A percentile compares a stretch with the other conserved stretches of the same genome.
These are phyloP conservation scores for Potamilus streckersoni DNA, from an alignment of 1,140 invertebrate species.

Conservation along the genomic window DNA sequence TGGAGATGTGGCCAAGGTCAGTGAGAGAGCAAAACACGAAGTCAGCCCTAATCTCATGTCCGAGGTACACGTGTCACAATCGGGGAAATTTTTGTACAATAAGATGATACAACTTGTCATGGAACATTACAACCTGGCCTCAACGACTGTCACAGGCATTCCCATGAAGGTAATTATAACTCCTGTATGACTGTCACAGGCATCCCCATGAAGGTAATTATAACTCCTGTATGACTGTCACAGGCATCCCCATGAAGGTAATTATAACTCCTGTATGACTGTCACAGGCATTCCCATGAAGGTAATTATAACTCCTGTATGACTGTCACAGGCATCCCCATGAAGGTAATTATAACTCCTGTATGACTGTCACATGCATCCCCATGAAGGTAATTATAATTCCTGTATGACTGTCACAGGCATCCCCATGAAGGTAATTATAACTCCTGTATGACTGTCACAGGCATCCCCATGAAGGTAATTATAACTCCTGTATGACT, in stretches of 20 bases:
- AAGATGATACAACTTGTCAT: conserved; percentile 68
- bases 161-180: conserved; percentile 86
- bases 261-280: too few relatives aligned
- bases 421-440: conserved; percentile 8
- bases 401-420: conserved; percentile 78
- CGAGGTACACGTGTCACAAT: conserved; percentile 79
- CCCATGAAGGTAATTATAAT: conserved; percentile 84
- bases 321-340: too few relatives aligned
- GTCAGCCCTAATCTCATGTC: conserved; percentile 37
- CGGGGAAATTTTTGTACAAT: conserved; percentile 70
- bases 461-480: conserved; percentile 97
- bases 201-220: conserved; percentile 6
- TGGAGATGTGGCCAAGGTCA: conserved; percentile 80
- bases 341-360: conserved; percentile 66
- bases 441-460: conserved; percentile 86
- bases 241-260: conserved; percentile 54
- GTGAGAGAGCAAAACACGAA: conserved; percentile 66
- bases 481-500: conserved; percentile 80
- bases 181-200: conserved; percentile 80
- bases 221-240: not conserved
- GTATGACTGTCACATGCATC: conserved; percentile 97
- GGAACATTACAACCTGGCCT: conserved; percentile 89
- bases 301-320: not conserved
- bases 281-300: conserved; percentile 2
- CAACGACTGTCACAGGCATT: conserved; percentile 96